phyloP scores from a whole-genome alignment of 2,888 invertebrate species.

The Sphaeridia pumilis region DNA sequence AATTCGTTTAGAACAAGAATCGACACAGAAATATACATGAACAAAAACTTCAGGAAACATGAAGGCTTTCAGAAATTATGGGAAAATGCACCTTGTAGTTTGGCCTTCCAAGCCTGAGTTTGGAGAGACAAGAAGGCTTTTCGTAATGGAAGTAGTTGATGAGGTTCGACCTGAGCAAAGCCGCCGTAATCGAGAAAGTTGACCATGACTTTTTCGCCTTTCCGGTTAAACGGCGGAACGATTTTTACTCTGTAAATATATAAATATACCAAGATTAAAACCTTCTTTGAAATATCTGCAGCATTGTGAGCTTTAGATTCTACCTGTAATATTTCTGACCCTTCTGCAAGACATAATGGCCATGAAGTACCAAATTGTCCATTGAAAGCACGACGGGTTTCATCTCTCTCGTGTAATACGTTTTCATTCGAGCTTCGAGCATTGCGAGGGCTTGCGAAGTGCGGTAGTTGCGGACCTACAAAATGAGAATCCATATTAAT shows the following conservation, averaged over 20 bases:
- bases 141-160: conserved; percentile 22
- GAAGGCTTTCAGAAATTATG: too few species aligned
- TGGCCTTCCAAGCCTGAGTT: conserved; percentile 28
- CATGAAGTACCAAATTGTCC: conserved; percentile 10
- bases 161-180: conserved; percentile 24
- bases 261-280: too few species aligned
- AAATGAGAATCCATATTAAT: too few species aligned
- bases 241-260: conserved; percentile 23
- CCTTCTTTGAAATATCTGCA: too few species aligned
- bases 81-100: conserved; percentile 26
- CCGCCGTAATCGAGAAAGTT: conserved; percentile 28
- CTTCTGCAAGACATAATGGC: conserved; percentile 12
- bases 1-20: neutral
- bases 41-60: too few species aligned
- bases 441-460: conserved; percentile 9
- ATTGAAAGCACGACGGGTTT: conserved; percentile 1
- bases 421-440: conserved; percentile 6
- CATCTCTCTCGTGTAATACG: conserved; percentile 4
- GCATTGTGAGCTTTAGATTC: too few species aligned
- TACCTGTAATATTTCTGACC: conserved; percentile 6
- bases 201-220: conserved; percentile 29
- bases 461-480: conserved; percentile 8
- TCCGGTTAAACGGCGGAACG: conserved; percentile 22
- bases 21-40: neutral
- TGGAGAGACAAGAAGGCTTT: conserved; percentile 23